These are phyloP conservation scores for Tokudaia muenninki DNA, from an alignment of 2,797 vertebrate species.

Conservation along the genomic window DNA sequence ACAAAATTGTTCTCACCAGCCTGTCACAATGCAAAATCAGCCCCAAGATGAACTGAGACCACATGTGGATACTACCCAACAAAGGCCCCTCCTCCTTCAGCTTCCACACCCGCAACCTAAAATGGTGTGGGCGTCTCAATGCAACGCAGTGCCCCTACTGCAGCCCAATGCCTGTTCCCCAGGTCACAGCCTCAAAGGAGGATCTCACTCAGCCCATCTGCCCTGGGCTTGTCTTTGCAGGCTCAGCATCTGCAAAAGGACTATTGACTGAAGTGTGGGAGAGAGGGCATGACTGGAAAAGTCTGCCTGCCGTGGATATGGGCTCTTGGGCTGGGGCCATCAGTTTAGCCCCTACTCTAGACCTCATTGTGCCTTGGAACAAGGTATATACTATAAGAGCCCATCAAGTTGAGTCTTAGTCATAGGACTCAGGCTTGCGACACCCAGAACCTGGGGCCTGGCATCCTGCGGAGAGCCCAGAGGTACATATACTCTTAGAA, in stretches of 20 bases:
- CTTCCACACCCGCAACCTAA: neutral
- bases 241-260: neutral
- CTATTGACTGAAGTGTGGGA: rapidly evolving
- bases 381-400: too few relatives aligned
- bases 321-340: neutral
- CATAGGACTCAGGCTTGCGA: neutral
- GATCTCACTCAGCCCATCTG: neutral
- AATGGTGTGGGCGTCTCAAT: too few relatives aligned
- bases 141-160: neutral
- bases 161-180: neutral
- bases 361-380: neutral
- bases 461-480: neutral
- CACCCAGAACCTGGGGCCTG: too few relatives aligned
- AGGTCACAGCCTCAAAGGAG: neutral
- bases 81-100: neutral
- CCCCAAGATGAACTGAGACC: neutral
- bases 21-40: neutral
- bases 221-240: neutral
- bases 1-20: neutral
- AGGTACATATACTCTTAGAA: neutral
- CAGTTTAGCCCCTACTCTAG: neutral
- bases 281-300: neutral
- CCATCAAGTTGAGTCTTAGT: neutral
- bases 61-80: too few relatives aligned
- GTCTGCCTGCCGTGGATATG: neutral